Evolutionary conservation across 1,140 invertebrate genomes (phyloP).

Genomic region (Leptopilina clavipes): DNA sequence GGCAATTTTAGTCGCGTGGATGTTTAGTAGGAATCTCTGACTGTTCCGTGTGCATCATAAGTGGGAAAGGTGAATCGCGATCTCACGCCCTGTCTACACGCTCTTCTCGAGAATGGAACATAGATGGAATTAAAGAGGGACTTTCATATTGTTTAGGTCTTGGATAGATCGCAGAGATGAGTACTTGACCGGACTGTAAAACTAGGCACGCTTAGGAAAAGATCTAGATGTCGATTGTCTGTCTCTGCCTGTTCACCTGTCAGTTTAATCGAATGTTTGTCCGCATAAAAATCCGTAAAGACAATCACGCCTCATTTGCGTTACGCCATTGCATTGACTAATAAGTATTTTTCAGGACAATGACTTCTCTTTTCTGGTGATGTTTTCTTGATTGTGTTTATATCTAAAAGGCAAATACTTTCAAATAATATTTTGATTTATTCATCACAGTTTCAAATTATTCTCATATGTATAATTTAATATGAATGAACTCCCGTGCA

Average conservation of each 20-base stretch:
- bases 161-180: constrained; percentile 54
- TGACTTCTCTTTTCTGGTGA: constrained; percentile 52
- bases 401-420: too few relatives aligned
- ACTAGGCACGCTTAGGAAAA: constrained; percentile 61
- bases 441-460: too few relatives aligned
- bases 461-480: too few relatives aligned
- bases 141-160: constrained; percentile 37
- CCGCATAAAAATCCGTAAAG: constrained; percentile 66
- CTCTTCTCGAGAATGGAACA: constrained; percentile 36
- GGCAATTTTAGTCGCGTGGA: constrained; percentile 24
- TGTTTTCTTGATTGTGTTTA: background rate
- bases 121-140: constrained; percentile 51
- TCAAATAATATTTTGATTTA: too few relatives aligned
- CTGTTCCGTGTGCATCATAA: constrained; percentile 21
- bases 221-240: constrained; percentile 66
- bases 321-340: constrained; percentile 45
- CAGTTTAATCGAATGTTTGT: constrained; percentile 42
- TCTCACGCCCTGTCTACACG: constrained; percentile 29
- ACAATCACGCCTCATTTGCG: constrained; percentile 52
- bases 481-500: too few relatives aligned
- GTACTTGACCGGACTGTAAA: constrained; percentile 55
- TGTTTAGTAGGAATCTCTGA: constrained; percentile 15
- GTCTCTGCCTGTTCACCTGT: constrained; percentile 36
- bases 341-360: constrained; percentile 56
- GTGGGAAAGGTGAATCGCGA: constrained; percentile 20